Percentiles rank a stretch among this genome's conserved stretches.
phyloP scores from a whole-genome alignment of 2,888 invertebrate species.

The Epiblema foenella region DNA sequence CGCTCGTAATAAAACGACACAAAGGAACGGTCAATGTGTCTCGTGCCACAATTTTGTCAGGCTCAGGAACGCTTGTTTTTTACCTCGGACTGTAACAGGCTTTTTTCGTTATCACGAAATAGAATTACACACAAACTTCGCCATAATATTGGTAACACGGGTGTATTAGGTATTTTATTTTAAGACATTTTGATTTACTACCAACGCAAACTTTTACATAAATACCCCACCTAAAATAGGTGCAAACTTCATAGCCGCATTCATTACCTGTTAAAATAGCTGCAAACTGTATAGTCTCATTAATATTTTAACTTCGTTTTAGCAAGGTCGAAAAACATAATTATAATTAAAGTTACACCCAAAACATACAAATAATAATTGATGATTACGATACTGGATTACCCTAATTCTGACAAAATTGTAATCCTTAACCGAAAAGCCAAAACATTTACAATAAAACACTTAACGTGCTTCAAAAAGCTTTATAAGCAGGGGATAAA shows the following conservation, averaged over 20 bases:
- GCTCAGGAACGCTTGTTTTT: conserved; percentile 62
- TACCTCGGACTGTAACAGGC: conserved; percentile 50
- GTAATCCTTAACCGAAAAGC: background rate
- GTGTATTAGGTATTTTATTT: no score
- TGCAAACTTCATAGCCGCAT: no score
- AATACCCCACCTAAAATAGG: no score
- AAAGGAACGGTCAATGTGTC: conserved; percentile 77
- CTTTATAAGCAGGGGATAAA: conserved; percentile 41
- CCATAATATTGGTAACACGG: no score
- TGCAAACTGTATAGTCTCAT: no score
- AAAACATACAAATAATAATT: no score
- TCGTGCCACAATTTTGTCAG: conserved; percentile 76
- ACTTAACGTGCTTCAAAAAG: conserved; percentile 33
- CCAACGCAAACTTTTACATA: background rate
- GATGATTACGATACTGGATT: background rate
- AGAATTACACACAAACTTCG: conserved; percentile 3
- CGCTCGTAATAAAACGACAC: conserved; percentile 69
- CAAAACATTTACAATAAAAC: conserved; percentile 20
- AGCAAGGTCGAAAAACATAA: no score
- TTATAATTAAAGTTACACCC: background rate
- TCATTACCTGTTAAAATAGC: no score
- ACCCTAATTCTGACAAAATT: background rate
- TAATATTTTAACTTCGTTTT: no score
- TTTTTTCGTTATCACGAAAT: conserved; percentile 68
- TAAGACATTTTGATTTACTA: no score